Conservation (phyloP, 2,888 invertebrate genomes). For the Agrotis puta region DNA sequence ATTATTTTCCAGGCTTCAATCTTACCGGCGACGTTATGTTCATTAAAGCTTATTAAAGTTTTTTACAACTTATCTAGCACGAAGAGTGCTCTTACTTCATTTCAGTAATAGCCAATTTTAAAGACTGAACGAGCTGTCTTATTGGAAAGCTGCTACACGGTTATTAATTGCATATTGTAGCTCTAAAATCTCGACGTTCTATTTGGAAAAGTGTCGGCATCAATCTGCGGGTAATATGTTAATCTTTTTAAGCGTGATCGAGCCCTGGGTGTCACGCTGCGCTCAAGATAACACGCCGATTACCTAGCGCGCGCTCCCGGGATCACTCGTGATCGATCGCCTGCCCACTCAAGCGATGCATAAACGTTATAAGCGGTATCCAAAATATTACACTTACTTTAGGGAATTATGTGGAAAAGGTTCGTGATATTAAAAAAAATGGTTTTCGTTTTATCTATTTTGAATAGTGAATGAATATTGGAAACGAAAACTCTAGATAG, state of each 20-base stretch:
- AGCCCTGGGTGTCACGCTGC: conserved; percentile 72
- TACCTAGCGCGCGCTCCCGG: conserved; percentile 66
- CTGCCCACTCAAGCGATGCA: conserved; percentile 59
- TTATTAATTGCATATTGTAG: conserved; percentile 72
- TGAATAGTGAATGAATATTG: conserved; percentile 15
- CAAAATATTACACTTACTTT: conserved; percentile 44
- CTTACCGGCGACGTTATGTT: conserved; percentile 15
- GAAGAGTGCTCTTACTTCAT: conserved; percentile 64
- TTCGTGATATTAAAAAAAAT: conserved; percentile 23
- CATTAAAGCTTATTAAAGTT: conserved; percentile 36
- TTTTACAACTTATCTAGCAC: conserved; percentile 50
- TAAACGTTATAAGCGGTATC: conserved; percentile 35
- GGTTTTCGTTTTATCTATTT: conserved; percentile 1
- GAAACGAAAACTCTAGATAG: not conserved
- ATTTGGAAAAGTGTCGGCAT: conserved; percentile 71
- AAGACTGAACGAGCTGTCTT: conserved; percentile 73
- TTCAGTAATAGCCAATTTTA: conserved; percentile 79
- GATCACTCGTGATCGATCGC: conserved; percentile 74
- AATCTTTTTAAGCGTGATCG: conserved; percentile 82
- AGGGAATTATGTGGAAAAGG: conserved; percentile 15
- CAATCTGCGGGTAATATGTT: conserved; percentile 79
- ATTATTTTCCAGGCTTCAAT: conserved; percentile 20
- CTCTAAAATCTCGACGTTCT: conserved; percentile 66
- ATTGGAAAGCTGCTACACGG: conserved; percentile 74
- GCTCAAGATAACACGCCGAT: conserved; percentile 76